Evolutionary conservation across 2,888 invertebrate species (phyloP), one percentile per base, ranked within the genome.

Genomic region (Atrina japonica): DNA sequence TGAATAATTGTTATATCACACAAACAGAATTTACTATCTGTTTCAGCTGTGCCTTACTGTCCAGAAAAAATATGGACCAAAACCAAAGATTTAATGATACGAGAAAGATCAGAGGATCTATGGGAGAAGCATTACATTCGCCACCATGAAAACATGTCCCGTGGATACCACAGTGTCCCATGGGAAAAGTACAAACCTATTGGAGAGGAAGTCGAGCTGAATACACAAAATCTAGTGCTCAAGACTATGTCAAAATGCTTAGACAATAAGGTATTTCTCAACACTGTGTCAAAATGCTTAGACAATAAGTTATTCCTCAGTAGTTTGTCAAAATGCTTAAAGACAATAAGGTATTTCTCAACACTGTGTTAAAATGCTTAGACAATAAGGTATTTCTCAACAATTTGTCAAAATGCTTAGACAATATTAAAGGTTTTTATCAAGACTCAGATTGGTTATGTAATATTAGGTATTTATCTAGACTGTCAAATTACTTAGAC

Each of bases 161-260:
- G 63, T 30, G 82, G 82, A 9, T 81, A 75, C 66, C 73, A 78
- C 53, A 76, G 65, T 41, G 41, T 67, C 3, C 59, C 72, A 7
- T 75, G 70, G 27, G 80, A 81, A 50, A 70, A 76, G 5, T 82
- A 77, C 50, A 69, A 65, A 59, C 70, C 75, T 1, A 45, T 82
- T 7, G 82, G 82, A 30, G 80, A 78, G 21, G 61, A 78, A 2
- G 52, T 82, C 16, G 69, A 75, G 9, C 77, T 82, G n/a, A 78
- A 81, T 60, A 73, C 78, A 1, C 75, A 61, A 65, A 76, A 80
- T 27, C 75, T 82, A n/a, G 76, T 80, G 5, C 35, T 76, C 3
- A 72, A 73, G 14, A 65, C 77, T 16, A 64, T 82, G 25, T 72
- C 74, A 21, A 70, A 76, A 27, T 68, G 47, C 55, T 65, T 77